Base-by-base conservation (phyloP, 2,797 vertebrate species). In the Catharus ustulatus region DNA sequence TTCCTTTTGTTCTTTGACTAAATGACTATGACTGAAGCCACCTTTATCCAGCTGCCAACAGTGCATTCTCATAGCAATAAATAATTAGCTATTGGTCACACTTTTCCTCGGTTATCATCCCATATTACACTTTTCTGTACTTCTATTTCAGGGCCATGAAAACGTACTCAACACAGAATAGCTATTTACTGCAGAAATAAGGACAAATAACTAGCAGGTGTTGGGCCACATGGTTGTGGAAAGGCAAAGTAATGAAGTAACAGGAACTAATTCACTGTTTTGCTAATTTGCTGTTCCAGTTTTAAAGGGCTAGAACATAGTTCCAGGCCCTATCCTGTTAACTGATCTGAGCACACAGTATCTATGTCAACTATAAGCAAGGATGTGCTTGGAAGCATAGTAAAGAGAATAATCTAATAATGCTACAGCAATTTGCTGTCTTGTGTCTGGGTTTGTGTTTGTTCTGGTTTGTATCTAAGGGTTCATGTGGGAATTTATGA, bases 381-480 rank as follows among this genome's bases (percentile, higher is more conserved):
- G 9, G 7, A 8, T 26, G 27, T 55, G 7, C 42, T 59, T 59
- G 36, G 20, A 24, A 51, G 8, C 10, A 29, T 1, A 29, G 23
- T 15, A 38, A 1, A 8, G 22, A 66, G 6, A 27, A 46, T 29
- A 21, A 57, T 18, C 10, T 46, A 19, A 13, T 26, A 59, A 68
- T 32, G 13, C 19, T 36, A 8, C 36, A 55, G 36, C n/a, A 64
- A 8, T 64, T 51, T 81, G 3, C 29, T 26, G 5, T 32, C 17
- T 46, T 1, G 1, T 42, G 3, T 13, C 29, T 23, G 22, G 2
- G 5, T 13, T 59, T 51, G 29, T 23, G 8, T 11, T 63, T 42
- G 42, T 5, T 15, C 40, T 11, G 1, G 1, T 19, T 45, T 2
- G 2, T 42, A 45, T 11, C 27, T n/a, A 29, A 45, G 26, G 16